Evolutionary conservation across 1,140 invertebrate species (phyloP).

Genomic region (Plectrocnemia conspersa): DNA sequence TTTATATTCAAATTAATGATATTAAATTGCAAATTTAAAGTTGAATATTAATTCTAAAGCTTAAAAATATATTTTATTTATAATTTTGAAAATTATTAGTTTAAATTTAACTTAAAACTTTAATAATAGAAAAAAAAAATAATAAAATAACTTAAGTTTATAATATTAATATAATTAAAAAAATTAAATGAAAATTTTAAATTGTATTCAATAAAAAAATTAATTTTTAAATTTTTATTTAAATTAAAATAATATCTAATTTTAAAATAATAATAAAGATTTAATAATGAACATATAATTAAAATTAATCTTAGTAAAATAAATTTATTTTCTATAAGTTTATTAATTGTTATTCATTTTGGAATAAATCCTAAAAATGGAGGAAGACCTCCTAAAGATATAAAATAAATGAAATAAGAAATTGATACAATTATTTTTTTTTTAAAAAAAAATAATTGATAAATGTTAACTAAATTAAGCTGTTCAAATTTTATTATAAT

Average conservation of each 20-base stretch:
- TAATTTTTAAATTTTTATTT: slow-evolving; percentile 2
- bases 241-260: slow-evolving; percentile 38
- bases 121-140: slow-evolving; percentile 42
- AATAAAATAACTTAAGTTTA: slow-evolving; percentile 37
- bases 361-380: slow-evolving; percentile 53
- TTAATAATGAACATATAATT: slow-evolving; percentile 48
- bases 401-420: slow-evolving; percentile 47
- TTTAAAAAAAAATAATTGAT: slow-evolving; percentile 45
- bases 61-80: slow-evolving; percentile 47
- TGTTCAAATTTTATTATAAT: slow-evolving; percentile 45
- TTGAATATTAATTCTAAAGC: slow-evolving; percentile 41
- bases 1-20: slow-evolving; percentile 50
- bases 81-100: slow-evolving; percentile 58
- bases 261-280: slow-evolving; percentile 48
- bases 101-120: slow-evolving; percentile 55
- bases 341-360: slow-evolving; percentile 52
- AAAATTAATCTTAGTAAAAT: slow-evolving; percentile 42
- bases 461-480: slow-evolving; percentile 46
- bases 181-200: slow-evolving; percentile 41
- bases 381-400: slow-evolving; percentile 51
- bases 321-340: slow-evolving; percentile 43
- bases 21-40: slow-evolving; percentile 56
- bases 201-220: not conserved
- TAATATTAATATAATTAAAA: slow-evolving; percentile 27
- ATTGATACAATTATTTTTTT: slow-evolving; percentile 41